A percentile compares a stretch with the other conserved stretches of the same genome.
Conservation (phyloP, 2,888 invertebrate genomes). For the Ormia ochracea region DNA sequence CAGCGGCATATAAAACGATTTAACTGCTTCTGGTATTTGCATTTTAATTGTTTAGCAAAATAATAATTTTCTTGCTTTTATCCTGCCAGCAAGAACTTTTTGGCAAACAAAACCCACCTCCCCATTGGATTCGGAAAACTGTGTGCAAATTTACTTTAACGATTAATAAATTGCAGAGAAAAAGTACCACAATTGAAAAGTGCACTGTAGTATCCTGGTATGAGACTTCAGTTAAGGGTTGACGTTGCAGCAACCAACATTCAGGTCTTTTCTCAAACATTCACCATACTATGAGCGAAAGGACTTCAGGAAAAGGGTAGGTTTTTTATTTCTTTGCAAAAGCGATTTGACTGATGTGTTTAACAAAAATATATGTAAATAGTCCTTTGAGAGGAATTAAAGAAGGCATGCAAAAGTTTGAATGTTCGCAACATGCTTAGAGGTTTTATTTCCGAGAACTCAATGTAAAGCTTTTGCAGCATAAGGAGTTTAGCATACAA, state of each 20-base stretch:
- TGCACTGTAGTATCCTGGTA: slow-evolving; percentile 43
- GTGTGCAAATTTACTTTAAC: slow-evolving; percentile 54
- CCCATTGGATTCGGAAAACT: neutral
- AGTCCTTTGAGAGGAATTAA: neutral
- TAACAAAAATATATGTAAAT: slow-evolving; percentile 48
- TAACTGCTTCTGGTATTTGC: slow-evolving; percentile 41
- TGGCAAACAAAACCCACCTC: slow-evolving; percentile 13
- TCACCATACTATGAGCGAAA: neutral
- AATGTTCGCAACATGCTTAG: neutral
- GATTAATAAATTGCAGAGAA: slow-evolving; percentile 46
- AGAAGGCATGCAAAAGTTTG: neutral
- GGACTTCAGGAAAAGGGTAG: slow-evolving; percentile 9
- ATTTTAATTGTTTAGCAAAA: slow-evolving; percentile 43
- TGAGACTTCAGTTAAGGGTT: slow-evolving; percentile 48
- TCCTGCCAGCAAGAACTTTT: slow-evolving; percentile 14
- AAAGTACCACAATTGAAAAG: neutral
- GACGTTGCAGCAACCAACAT: slow-evolving; percentile 10
- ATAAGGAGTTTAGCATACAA: neutral
- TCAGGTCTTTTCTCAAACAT: neutral
- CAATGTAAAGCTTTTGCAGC: neutral
- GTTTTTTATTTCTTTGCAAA: slow-evolving; percentile 7
- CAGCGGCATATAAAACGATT: slow-evolving; percentile 25
- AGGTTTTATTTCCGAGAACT: neutral
- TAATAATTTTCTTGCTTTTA: neutral
- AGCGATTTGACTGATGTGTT: slow-evolving; percentile 41